These are phyloP conservation scores for Drepana falcataria DNA, from an alignment of 2,888 invertebrate genomes.

Conservation along the genomic window DNA sequence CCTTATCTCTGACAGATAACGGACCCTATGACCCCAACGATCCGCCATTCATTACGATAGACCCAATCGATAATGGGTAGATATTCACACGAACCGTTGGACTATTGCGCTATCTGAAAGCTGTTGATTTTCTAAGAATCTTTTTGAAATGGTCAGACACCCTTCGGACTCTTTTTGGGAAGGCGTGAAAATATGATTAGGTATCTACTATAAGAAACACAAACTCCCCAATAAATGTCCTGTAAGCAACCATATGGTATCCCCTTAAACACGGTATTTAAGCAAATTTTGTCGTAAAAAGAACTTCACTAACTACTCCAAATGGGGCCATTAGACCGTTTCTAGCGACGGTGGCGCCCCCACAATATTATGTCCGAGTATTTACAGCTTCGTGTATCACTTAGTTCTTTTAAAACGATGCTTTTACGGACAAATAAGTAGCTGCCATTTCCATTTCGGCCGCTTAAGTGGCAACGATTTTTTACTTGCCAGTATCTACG, in stretches of 20 bases:
- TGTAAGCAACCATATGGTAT: not conserved
- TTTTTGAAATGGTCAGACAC: not conserved
- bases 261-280: slow-evolving; percentile 11
- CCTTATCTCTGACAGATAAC: slow-evolving; percentile 23
- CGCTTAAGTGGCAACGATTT: slow-evolving; percentile 56
- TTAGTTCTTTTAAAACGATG: slow-evolving; percentile 56
- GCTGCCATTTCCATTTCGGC: slow-evolving; percentile 56
- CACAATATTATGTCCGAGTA: slow-evolving; percentile 41
- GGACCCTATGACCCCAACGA: slow-evolving; percentile 13
- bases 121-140: not conserved
- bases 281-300: slow-evolving; percentile 32
- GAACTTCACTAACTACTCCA: slow-evolving; percentile 31
- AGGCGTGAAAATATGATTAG: no score
- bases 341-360: slow-evolving; percentile 40
- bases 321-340: slow-evolving; percentile 66
- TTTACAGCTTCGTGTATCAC: slow-evolving; percentile 43
- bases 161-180: no score
- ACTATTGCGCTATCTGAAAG: slow-evolving; percentile 9
- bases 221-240: no score
- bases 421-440: slow-evolving; percentile 64
- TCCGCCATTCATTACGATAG: slow-evolving; percentile 10
- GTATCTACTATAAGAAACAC: no score
- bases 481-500: slow-evolving; percentile 23
- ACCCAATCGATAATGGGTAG: slow-evolving; percentile 5
- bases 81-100: slow-evolving; percentile 23